A percentile compares a stretch with the other conserved stretches of the same genome.
Evolutionary conservation across 2,888 invertebrate genomes (phyloP).

Genomic region (Agrotis exclamationis): DNA sequence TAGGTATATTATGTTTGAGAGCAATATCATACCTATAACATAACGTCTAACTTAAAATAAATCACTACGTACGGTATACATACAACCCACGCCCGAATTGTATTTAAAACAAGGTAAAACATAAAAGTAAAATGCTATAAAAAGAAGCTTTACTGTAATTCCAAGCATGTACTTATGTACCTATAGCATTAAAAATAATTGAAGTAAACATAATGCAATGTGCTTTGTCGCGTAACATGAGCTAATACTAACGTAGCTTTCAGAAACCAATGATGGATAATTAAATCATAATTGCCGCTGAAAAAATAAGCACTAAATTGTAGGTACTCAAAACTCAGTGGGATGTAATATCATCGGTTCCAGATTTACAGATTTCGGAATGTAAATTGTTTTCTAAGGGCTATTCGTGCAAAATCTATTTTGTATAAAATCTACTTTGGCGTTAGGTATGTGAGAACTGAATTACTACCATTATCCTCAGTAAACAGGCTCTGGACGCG

Average conservation of each 20-base stretch:
- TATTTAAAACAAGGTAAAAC: slow-evolving; percentile 45
- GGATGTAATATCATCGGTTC: slow-evolving; percentile 28
- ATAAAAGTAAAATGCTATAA: slow-evolving; percentile 43
- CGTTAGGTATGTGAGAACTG: slow-evolving; percentile 57
- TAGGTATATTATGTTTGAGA: slow-evolving; percentile 48
- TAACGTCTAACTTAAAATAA: slow-evolving; percentile 48
- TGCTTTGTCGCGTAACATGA: slow-evolving; percentile 36
- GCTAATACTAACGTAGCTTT: slow-evolving; percentile 45
- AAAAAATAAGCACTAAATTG: slow-evolving; percentile 44
- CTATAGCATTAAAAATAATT: slow-evolving; percentile 24
- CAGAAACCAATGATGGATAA: slow-evolving; percentile 47
- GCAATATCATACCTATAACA: slow-evolving; percentile 55
- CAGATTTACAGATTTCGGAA: slow-evolving; percentile 37
- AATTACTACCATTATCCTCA: slow-evolving; percentile 83
- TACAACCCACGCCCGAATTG: slow-evolving; percentile 47
- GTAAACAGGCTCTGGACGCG: slow-evolving; percentile 77
- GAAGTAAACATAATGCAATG: slow-evolving; percentile 39
- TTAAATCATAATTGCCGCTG: slow-evolving; percentile 42
- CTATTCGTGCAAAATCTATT: slow-evolving; percentile 54
- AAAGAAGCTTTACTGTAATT: slow-evolving; percentile 50
- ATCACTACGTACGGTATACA: slow-evolving; percentile 54
- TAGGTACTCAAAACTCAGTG: slow-evolving; percentile 28
- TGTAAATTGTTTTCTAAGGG: slow-evolving; percentile 44
- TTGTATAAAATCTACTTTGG: slow-evolving; percentile 52
- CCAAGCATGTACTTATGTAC: slow-evolving; percentile 19